These are phyloP conservation scores for Drosophila siamana DNA, from an alignment of 2,888 invertebrate genomes.

Conservation along the genomic window DNA sequence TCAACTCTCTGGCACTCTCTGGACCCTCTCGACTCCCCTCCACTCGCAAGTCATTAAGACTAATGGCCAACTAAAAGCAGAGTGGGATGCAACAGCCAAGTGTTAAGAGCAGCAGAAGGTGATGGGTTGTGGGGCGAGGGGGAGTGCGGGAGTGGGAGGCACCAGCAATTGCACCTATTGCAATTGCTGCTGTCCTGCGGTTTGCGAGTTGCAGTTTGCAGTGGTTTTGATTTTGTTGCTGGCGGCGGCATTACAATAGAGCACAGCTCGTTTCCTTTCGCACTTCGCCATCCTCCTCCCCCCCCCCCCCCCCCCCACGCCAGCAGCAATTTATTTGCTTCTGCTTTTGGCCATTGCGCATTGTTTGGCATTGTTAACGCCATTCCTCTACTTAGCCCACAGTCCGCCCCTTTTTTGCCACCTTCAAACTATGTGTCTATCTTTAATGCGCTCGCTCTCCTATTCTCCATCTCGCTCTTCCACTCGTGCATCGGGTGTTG, in stretches of 20 bases:
- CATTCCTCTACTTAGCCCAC: not conserved
- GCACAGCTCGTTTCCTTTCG: constrained; percentile 11
- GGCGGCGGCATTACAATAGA: constrained; percentile 53
- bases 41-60: constrained; percentile 75
- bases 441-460: not conserved
- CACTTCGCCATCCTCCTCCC: no score
- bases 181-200: constrained; percentile 27
- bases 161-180: constrained; percentile 10
- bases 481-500: not conserved
- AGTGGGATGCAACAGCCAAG: not conserved
- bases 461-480: no score
- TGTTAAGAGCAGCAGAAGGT: not conserved
- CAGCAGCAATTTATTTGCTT: constrained; percentile 56
- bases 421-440: constrained; percentile 7
- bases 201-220: constrained; percentile 33
- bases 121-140: no score
- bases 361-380: constrained; percentile 38
- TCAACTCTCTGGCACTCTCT: not conserved
- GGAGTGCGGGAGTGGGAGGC: not conserved
- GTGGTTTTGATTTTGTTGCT: constrained; percentile 75
- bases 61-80: constrained; percentile 76
- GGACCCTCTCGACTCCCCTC: constrained; percentile 15
- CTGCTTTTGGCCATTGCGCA: constrained; percentile 52
- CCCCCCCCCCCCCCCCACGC: not conserved
- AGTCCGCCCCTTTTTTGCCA: not conserved